Percentiles rank a stretch among this genome's conserved stretches.
These are phyloP conservation scores for Mesitornis unicolor DNA, from an alignment of 2,113 vertebrate species.

Conservation along the genomic window DNA sequence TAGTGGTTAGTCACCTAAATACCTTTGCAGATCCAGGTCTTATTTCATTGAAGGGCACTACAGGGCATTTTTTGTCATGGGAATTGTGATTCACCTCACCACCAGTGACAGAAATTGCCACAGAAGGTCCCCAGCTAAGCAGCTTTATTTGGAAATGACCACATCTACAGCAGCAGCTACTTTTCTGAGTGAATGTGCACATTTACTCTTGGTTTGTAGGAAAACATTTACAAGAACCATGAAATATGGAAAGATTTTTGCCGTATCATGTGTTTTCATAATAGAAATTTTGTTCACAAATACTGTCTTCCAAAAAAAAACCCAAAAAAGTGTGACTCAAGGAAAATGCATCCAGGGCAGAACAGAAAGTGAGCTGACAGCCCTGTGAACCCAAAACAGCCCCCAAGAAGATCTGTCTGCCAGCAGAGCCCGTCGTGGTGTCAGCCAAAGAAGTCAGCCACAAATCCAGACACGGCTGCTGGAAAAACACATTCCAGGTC, in stretches of 20 bases:
- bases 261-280: background rate
- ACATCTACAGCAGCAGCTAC: background rate
- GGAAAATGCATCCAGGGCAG: background rate
- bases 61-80: background rate
- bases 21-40: background rate
- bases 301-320: background rate
- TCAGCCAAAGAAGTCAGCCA: constrained; percentile 53
- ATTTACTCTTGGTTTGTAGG: background rate
- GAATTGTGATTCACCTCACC: background rate
- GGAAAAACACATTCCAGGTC: constrained; percentile 42
- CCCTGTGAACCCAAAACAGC: constrained; percentile 24
- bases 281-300: background rate
- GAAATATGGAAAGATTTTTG: background rate
- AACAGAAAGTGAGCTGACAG: constrained; percentile 17
- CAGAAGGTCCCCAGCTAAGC: background rate
- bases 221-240: background rate
- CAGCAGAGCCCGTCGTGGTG: background rate
- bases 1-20: background rate
- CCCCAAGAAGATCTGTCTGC: constrained; percentile 37
- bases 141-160: background rate
- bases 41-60: background rate
- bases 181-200: background rate
- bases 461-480: constrained; percentile 56
- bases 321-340: background rate
- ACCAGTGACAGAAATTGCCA: background rate